Percentiles rank a stretch among this genome's conserved stretches.
phyloP scores from a whole-genome alignment of 2,797 vertebrate species.

The Lithobates sylvaticus region DNA sequence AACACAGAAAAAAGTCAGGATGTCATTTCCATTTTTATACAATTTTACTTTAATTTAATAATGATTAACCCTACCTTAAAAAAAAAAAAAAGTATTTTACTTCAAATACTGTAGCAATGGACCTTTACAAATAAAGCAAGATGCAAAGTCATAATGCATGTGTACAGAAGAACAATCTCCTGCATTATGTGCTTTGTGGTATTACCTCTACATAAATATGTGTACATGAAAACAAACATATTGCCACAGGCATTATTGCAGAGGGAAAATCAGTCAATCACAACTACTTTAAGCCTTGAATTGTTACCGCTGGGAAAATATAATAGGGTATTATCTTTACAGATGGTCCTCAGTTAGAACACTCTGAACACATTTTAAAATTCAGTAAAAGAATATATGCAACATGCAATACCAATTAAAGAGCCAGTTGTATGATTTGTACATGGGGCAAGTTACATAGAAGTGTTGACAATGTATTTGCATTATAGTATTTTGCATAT shows the following conservation, averaged over 20 bases:
- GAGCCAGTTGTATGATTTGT: neutral
- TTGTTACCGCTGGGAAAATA: slow-evolving; percentile 13
- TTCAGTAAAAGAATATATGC: slow-evolving; percentile 17
- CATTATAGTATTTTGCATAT: neutral
- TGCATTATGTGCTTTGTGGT: slow-evolving; percentile 10
- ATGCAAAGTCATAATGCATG: neutral
- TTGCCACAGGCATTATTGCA: slow-evolving; percentile 43
- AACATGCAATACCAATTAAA: neutral
- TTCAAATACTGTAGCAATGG: neutral
- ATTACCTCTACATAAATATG: slow-evolving; percentile 26
- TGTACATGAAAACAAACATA: slow-evolving; percentile 45
- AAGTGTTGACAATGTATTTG: neutral
- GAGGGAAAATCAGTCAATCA: slow-evolving; percentile 41
- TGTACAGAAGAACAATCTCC: neutral
- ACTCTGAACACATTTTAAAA: slow-evolving; percentile 38
- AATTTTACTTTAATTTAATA: neutral
- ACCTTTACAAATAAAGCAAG: neutral
- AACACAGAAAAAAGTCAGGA: too few species aligned
- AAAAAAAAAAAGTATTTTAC: neutral
- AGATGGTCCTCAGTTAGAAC: slow-evolving; percentile 9
- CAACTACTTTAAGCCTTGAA: slow-evolving; percentile 11
- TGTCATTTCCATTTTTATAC: neutral
- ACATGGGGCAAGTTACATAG: neutral
- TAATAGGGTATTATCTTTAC: slow-evolving; percentile 22
- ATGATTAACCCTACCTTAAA: neutral